Evolutionary conservation across 2,888 invertebrate species (phyloP), one percentile per base, ranked within the genome.

Genomic region (Ophion ventricosus): DNA sequence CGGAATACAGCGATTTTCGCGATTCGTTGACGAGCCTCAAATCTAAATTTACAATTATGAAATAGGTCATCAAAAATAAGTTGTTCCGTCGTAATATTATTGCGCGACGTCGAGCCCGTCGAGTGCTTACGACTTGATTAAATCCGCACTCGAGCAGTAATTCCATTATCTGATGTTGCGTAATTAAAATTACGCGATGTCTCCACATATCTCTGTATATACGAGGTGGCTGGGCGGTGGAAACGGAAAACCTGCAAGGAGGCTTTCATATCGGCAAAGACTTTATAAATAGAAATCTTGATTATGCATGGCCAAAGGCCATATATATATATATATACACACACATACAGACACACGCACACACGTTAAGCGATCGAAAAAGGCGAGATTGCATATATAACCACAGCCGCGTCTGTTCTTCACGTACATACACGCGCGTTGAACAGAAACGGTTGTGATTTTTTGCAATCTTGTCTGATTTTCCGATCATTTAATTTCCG

Each of bases 261-360:
- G 25, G 87, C 80, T 89, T 88, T 88, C 90, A 91, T 91, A 90
- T 91, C 90, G 90, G 89, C 89, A 82, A 77, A 83, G 87, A 75
- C 85, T 88, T 85, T 92, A 92, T 91, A 92, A 92, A 92, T 92
- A 92, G 91, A 91, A 89, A 76, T 88, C 89, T 90, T 87, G 69
- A 89, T 87, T 91, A 72, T 72, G 72, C 56, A 56, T 70, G 25
- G 7, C n/a, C 57, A 23, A 20, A 57, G 20, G 11, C 23, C n/a
- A 57, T 88, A 84, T 87, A 20, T 57, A 72, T 57, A 40, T 40
- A n/a, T 61, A 57, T n/a, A n/a, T n/a, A n/a, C n/a, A n/a, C n/a
- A n/a, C n/a, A n/a, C n/a, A n/a, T n/a, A n/a, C n/a, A n/a, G n/a
- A 49, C 11, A 54, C 20, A 35, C 20, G 40, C 26, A 23, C 14